These are phyloP conservation scores for Machaerirhynchus nigripectus DNA, from an alignment of 2,113 vertebrate species.

Conservation along the genomic window DNA sequence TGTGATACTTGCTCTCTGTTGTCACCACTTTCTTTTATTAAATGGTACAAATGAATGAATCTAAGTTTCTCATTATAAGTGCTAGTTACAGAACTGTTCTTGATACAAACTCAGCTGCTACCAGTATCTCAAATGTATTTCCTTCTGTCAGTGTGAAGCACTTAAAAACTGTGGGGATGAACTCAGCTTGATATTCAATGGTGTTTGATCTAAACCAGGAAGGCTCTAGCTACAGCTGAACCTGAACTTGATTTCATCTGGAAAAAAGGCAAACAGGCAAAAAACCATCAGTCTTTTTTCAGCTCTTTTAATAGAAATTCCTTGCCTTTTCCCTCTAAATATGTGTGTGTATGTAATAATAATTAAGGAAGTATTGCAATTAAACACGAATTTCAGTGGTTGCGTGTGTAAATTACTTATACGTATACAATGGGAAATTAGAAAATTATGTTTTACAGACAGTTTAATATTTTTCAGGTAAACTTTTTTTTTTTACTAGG, in stretches of 20 bases:
- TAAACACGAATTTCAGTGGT: not conserved
- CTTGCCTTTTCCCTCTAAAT: not conserved
- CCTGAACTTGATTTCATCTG: not conserved
- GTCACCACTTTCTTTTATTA: not conserved
- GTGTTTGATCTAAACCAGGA: not conserved
- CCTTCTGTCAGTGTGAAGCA: not conserved
- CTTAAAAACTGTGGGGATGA: not conserved
- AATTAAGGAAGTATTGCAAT: not conserved
- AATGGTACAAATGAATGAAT: not conserved
- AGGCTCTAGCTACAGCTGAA: not conserved
- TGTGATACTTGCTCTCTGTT: not conserved
- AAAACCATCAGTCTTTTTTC: fast-evolving
- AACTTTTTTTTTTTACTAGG: not conserved
- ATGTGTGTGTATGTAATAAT: not conserved
- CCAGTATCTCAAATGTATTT: not conserved
- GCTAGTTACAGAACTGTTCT: not conserved
- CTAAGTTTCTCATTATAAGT: not conserved
- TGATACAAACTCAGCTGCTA: not conserved
- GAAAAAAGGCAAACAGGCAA: not conserved
- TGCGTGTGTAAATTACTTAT: not conserved
- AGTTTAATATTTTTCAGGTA: not conserved
- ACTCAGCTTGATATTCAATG: not conserved
- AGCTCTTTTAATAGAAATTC: not conserved
- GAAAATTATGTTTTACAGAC: not conserved
- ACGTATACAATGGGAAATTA: not conserved